phyloP scores from a whole-genome alignment of 1,140 invertebrate genomes.

The Linepithema humile region DNA sequence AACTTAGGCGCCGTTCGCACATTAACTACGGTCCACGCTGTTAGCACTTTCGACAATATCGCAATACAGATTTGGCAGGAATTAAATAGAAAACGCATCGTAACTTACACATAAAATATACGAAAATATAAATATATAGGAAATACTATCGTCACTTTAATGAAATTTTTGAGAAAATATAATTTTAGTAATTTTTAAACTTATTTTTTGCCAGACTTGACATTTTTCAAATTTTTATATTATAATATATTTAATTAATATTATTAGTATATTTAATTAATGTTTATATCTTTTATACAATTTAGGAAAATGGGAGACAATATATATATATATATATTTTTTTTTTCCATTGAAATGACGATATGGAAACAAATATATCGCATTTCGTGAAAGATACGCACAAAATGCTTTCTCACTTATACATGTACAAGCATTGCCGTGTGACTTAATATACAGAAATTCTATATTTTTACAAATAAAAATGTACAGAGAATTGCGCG shows the following conservation, averaged over 20 bases:
- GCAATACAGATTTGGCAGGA: slow-evolving; percentile 27
- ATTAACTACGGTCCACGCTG: background rate
- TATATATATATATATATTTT: background rate
- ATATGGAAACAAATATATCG: background rate
- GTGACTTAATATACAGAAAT: background rate
- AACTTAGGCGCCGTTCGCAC: slow-evolving; percentile 1
- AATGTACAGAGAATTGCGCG: background rate
- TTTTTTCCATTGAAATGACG: slow-evolving; percentile 37
- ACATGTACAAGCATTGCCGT: background rate
- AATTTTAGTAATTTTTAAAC: background rate
- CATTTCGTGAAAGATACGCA: background rate
- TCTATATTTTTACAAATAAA: background rate
- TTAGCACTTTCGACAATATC: slow-evolving; percentile 22
- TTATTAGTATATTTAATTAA: background rate
- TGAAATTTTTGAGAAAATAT: background rate
- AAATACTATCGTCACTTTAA: background rate
- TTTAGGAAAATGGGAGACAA: background rate
- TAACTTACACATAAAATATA: background rate
- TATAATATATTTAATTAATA: background rate
- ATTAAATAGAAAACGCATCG: slow-evolving; percentile 13
- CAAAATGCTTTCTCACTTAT: background rate
- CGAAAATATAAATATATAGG: background rate
- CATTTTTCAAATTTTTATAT: background rate
- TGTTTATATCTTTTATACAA: background rate
- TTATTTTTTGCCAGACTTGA: background rate